phyloP scores from a whole-genome alignment of 2,888 invertebrate species.

The Agonopterix alstromeriana region DNA sequence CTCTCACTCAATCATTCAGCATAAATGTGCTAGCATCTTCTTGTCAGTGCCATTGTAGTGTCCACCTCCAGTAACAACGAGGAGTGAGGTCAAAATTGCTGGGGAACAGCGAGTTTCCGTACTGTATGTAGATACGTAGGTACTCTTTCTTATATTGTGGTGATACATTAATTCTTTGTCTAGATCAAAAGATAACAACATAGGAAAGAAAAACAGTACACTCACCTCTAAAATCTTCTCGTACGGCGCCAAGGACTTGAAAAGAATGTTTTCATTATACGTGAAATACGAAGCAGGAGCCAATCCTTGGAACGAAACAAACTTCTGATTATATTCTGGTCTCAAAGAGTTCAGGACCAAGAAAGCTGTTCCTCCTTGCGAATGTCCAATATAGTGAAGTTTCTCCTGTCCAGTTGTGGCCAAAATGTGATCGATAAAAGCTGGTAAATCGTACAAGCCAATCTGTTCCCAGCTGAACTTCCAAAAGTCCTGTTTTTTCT shows the following conservation, averaged over 20 bases:
- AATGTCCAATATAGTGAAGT: conserved; percentile 53
- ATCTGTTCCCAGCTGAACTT: conserved; percentile 52
- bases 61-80: too few species aligned
- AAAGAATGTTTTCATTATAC: conserved; percentile 26
- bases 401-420: conserved; percentile 27
- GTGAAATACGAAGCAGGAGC: conserved; percentile 49
- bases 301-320: conserved; percentile 51
- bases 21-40: too few species aligned
- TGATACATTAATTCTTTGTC: too few species aligned
- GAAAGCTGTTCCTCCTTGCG: conserved; percentile 54
- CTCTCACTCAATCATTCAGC: too few species aligned
- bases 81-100: too few species aligned
- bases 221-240: conserved; percentile 37
- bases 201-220: background rate
- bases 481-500: conserved; percentile 36
- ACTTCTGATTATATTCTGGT: conserved; percentile 47
- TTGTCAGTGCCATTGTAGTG: too few species aligned
- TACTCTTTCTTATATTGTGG: too few species aligned
- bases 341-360: conserved; percentile 46
- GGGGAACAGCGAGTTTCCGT: too few species aligned
- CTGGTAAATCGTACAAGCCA: conserved; percentile 40
- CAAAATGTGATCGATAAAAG: conserved; percentile 37
- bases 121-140: too few species aligned
- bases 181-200: background rate
- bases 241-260: conserved; percentile 21